Evolutionary conservation across 2,888 invertebrate genomes (phyloP), one percentile per base, ranked within the genome.

Genomic region (Reticulitermes lucifugus): DNA sequence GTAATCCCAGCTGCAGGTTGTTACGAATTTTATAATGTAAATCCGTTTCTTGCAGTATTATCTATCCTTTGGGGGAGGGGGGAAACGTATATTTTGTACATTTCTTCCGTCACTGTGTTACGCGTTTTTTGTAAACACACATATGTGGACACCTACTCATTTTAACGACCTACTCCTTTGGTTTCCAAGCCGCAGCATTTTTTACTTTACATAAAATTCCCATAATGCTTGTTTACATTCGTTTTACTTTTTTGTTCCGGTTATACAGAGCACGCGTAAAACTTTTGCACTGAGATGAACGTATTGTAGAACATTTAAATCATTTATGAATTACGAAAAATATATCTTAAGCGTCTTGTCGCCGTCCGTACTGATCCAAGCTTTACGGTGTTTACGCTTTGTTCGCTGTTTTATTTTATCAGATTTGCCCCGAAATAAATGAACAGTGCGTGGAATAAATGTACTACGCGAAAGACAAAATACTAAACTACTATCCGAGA

Each of bases 371-470:
- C 51, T 77, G 9, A 22, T 46, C n/a, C 3, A 7, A 77, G 46
- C 77, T 46, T 43, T n/a, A 77, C 77, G 51, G 51, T 46, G 77
- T 77, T 77, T 77, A 77, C 77, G 77, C 77, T 77, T 77, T n/a
- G 77, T 46, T 77, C 51, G 22, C 46, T 46, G 22, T 46, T 46
- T 77, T n/a, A 51, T 46, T 77, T 77, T 77, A 77, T 77, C n/a
- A 77, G 77, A 51, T 77, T 77, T 77, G 46, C 25, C 18, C 22
- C 22, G 41, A n/a, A 77, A 77, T n/a, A 2, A 43, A 9, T 46
- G 18, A 77, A 77, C 46, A 21, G 77, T 43, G 77, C 18, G 46
- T n/a, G 12, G 46, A 77, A 77, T 22, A 77, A 77, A 77, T 12
- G 46, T 46, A 10, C n/a, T 43, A 46, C n/a, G n/a, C 12, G 43